Evolutionary conservation across 35 echinoderm and acorn worm genomes (phyloP), one percentile per base, ranked within the genome.

Genomic region (Amphiura filiformis): DNA sequence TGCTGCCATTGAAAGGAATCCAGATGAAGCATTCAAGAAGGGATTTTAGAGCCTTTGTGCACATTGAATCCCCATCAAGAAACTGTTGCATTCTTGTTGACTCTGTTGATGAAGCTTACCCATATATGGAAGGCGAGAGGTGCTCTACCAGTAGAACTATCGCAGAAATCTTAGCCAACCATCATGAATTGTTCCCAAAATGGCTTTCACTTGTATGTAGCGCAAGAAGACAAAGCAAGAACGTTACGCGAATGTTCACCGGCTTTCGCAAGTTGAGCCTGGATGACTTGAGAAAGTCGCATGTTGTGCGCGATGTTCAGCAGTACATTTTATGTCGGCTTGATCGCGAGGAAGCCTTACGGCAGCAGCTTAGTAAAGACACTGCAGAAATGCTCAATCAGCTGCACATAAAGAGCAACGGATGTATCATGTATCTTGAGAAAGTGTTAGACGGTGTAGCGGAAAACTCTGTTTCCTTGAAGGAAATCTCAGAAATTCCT

Each of bases 331-430:
- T 99, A 5, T 88, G 93, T 64, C 86, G 96, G 35, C 84, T 99
- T 0, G 96, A 99, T 84, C 86, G 90, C 38, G 96, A 99, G 31
- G 96, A 99, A 57, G 77, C 90, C 35, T 86, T 99, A 35, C 90
- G 96, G 32, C 90, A 90, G 42, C 96, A 99, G 75, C 90, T 99
- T 32, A 99, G 93, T 81, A 92, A 87, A 77, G 96, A 99, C 31
- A 99, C 96, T 26, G 96, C 96, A 42, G 96, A 99, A 65, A 99
- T 99, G 96, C 75, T 99, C 49, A 99, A 99, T 77, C 96, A 99
- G 40, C 81, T 99, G 0, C 96, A 99, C 78, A 99, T 99, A 37
- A 99, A 99, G 77, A 95, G 93, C 47, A 99, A 99, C 86, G 96
- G 96, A 32, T 99, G 96, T 81, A 91, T 99, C 42, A 90, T 99